Evolutionary conservation across 2,113 vertebrate species (phyloP), one percentile per base, ranked within the genome.

Genomic region (Oncorhynchus nerka): DNA sequence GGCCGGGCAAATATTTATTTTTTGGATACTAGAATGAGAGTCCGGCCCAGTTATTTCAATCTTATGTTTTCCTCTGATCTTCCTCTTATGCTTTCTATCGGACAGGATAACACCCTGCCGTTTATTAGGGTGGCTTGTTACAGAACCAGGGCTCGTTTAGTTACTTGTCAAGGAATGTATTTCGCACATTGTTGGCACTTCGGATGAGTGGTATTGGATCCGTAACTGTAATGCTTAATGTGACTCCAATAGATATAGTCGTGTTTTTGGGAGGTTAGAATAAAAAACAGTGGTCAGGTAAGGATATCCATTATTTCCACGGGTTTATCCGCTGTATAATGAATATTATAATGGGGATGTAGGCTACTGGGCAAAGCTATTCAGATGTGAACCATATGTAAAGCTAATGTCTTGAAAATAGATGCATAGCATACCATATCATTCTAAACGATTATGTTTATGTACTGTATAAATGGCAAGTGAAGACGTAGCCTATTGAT

Each of bases 81-180:
- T 51, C 39, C 19, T 6, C 26, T 49, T 67, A 24, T 24, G 59
- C 20, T 62, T 62, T 62, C 59, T 22, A 8, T 22, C 59, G 24
- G n/a, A 62, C 39, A 22, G 11, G 15, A 34, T 32, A 45, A 39
- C 3, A 68, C 16, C 39, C 39, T 68, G 48, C 34, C 8, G 66
- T 49, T 61, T 80, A 24, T 80, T 66, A 12, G 22, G 61, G 13
- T 55, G n/a, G 71, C 70, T 32, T 66, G 71, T 39, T 20, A 68
- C 28, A 34, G 28, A 76, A 72, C 48, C 15, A 4, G 64, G 5
- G 19, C 19, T 68, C 3, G 45, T 70, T 78, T 62, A 66, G 48
- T 13, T n/a, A 45, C 12, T 0, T 68, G 68, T 26, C 45, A 11
- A 8, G 8, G 2, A 30, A 74, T 76, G 74, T 13, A 45, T 12